Evolutionary conservation across 2,888 invertebrate genomes (phyloP).

Genomic region (Andrena bucephala): DNA sequence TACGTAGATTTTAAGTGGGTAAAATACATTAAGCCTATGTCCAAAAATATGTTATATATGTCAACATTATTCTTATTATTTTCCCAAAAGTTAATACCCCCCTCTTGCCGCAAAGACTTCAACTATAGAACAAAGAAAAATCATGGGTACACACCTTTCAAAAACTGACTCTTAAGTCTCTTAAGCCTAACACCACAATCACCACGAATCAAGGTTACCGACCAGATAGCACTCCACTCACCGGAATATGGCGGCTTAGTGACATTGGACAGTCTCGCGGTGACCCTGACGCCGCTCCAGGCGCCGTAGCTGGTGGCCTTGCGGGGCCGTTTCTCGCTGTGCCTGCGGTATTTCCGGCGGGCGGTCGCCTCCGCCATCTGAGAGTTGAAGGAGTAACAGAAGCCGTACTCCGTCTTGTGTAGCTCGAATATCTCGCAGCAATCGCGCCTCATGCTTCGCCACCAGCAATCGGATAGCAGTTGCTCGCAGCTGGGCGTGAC

Average conservation of each 20-base stretch:
- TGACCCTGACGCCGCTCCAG: conserved; percentile 78
- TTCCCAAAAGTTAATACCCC: too few species aligned
- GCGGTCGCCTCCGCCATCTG: conserved; percentile 57
- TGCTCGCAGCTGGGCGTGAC: conserved; percentile 80
- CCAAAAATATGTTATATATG: too few species aligned
- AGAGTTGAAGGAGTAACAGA: conserved; percentile 86
- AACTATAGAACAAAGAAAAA: too few species aligned
- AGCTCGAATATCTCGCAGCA: conserved; percentile 85
- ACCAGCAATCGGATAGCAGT: conserved; percentile 83
- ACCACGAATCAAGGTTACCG: too few species aligned
- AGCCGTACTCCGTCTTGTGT: conserved; percentile 85
- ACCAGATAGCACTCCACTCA: conserved; percentile 40
- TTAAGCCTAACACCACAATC: too few species aligned
- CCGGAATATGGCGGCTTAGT: conserved; percentile 72
- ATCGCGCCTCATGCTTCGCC: conserved; percentile 82
- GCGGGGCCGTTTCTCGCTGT: conserved; percentile 68
- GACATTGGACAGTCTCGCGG: conserved; percentile 65
- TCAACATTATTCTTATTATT: too few species aligned
- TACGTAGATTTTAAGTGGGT: too few species aligned
- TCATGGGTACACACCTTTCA: too few species aligned
- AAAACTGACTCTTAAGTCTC: too few species aligned
- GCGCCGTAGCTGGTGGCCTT: conserved; percentile 74
- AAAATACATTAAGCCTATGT: too few species aligned
- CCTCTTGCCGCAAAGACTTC: too few species aligned
- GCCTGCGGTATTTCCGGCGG: conserved; percentile 62